Evolutionary conservation across 2,113 vertebrate genomes (phyloP).

Genomic region (Chascanopsetta lugubris): DNA sequence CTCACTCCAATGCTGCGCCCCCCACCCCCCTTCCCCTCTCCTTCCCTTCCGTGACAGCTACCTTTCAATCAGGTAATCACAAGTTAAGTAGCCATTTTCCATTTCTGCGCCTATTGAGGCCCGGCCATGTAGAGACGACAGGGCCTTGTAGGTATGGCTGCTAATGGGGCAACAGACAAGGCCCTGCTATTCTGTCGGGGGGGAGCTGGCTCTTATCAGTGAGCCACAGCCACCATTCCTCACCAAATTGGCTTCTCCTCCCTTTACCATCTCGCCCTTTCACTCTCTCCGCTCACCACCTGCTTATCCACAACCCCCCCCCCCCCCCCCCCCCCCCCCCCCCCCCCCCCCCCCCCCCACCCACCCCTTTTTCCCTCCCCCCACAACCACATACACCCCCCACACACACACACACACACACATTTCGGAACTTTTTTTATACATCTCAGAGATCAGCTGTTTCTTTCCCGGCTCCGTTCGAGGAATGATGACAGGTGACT

Average conservation of each 20-base stretch:
- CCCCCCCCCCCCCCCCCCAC: too few relatives aligned
- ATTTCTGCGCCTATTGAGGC: slow-evolving; percentile 87
- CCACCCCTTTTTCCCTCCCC: too few relatives aligned
- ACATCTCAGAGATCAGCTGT: slow-evolving; percentile 18
- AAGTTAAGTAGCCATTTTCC: slow-evolving; percentile 87
- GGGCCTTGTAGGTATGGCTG: slow-evolving; percentile 87
- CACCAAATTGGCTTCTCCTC: slow-evolving; percentile 71
- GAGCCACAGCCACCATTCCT: slow-evolving; percentile 83
- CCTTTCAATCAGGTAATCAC: slow-evolving; percentile 94
- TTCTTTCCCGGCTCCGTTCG: slow-evolving; percentile 5
- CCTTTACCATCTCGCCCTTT: slow-evolving; percentile 52
- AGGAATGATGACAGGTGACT: slow-evolving; percentile 48
- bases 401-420: too few relatives aligned
- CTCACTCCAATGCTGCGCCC: slow-evolving; percentile 80
- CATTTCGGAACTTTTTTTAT: slow-evolving; percentile 42
- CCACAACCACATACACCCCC: too few relatives aligned
- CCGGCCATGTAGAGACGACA: slow-evolving; percentile 83
- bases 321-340: too few relatives aligned
- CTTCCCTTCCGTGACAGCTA: slow-evolving; percentile 91
- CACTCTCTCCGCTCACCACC: slow-evolving; percentile 35
- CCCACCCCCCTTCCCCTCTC: slow-evolving; percentile 50
- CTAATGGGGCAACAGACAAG: slow-evolving; percentile 89
- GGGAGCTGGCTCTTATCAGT: slow-evolving; percentile 86
- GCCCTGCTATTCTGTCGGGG: slow-evolving; percentile 81
- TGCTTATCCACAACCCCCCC: slow-evolving; percentile 42